These are phyloP conservation scores for Odontesthes bonariensis DNA, from an alignment of 2,113 vertebrate species.

Conservation along the genomic window DNA sequence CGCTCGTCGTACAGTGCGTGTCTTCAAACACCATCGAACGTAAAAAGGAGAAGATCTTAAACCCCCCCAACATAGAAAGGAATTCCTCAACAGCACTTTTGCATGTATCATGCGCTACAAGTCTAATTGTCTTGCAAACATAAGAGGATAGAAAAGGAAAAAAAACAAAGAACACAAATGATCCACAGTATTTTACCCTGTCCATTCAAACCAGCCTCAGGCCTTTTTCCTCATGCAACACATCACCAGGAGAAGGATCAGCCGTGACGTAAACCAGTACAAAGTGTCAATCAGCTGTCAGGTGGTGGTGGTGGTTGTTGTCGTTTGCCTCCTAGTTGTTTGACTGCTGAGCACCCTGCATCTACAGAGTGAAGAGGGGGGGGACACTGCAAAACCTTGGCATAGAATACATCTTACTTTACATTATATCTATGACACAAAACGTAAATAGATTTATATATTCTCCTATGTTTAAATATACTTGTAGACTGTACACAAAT, in stretches of 20 bases:
- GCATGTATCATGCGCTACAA: constrained; percentile 78
- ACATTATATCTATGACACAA: constrained; percentile 84
- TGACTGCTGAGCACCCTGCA: constrained; percentile 68
- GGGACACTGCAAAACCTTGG: constrained; percentile 83
- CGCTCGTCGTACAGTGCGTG: constrained; percentile 71
- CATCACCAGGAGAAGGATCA: constrained; percentile 58
- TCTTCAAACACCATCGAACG: constrained; percentile 59
- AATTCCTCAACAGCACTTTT: constrained; percentile 61
- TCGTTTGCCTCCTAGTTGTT: constrained; percentile 57
- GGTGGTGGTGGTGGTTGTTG: constrained; percentile 25
- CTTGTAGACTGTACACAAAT: constrained; percentile 83
- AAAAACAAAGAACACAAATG: constrained; percentile 47
- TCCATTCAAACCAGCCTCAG: constrained; percentile 70
- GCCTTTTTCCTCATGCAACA: constrained; percentile 71
- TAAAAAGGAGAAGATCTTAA: constrained; percentile 39
- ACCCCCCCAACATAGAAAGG: constrained; percentile 46
- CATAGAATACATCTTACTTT: constrained; percentile 82
- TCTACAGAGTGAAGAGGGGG: constrained; percentile 74
- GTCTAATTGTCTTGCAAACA: constrained; percentile 67
- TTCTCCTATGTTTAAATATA: constrained; percentile 82
- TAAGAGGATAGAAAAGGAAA: constrained; percentile 23
- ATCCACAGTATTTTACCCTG: constrained; percentile 74
- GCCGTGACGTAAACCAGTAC: constrained; percentile 50
- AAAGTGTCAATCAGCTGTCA: constrained; percentile 55
- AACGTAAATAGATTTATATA: constrained; percentile 84